A percentile compares a stretch with the other conserved stretches of the same genome.
These are phyloP conservation scores for Pipa parva DNA, from an alignment of 2,113 vertebrate species.

Conservation along the genomic window DNA sequence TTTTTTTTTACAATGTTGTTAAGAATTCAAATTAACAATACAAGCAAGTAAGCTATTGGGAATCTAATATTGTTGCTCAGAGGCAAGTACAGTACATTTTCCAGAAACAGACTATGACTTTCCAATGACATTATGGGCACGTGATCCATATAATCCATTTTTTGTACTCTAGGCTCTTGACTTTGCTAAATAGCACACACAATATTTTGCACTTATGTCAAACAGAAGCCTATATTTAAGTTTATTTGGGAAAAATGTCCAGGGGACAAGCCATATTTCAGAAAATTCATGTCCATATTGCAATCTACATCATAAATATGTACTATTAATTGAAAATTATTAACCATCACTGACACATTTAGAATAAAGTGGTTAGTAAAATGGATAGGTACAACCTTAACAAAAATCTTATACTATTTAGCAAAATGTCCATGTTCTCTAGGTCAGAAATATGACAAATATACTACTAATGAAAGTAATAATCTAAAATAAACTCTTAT, in stretches of 20 bases:
- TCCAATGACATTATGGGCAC: neutral
- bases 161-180: neutral
- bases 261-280: conserved; percentile 20
- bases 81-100: neutral
- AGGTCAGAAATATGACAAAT: conserved; percentile 16
- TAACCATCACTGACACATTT: neutral
- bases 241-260: conserved; percentile 16
- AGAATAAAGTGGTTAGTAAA: too few species aligned
- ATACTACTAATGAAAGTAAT: too few species aligned
- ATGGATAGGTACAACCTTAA: too few species aligned
- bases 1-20: neutral
- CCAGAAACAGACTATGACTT: neutral
- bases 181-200: neutral
- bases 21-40: neutral
- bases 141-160: neutral
- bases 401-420: too few species aligned
- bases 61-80: neutral
- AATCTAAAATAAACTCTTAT: neutral
- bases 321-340: conserved; percentile 21
- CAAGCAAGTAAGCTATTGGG: neutral
- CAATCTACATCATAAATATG: conserved; percentile 25
- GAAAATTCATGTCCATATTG: conserved; percentile 16
- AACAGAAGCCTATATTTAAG: conserved; percentile 19
- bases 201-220: neutral
- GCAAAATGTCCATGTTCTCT: conserved; percentile 7